These are phyloP conservation scores for Drosophila athabasca DNA, from an alignment of 1,140 invertebrate species.

Conservation along the genomic window DNA sequence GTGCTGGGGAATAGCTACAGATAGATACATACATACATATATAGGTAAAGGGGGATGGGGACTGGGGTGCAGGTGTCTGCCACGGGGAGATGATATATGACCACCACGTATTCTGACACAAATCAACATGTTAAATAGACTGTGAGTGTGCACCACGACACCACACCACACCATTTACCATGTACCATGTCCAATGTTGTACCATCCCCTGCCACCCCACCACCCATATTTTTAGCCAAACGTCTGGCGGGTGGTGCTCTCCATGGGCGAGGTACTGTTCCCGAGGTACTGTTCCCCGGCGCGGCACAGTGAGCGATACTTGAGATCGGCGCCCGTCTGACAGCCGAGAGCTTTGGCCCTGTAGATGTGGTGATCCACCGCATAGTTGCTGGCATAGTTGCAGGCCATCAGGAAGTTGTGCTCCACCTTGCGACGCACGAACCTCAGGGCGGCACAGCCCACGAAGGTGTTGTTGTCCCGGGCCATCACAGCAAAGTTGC, in stretches of 20 bases:
- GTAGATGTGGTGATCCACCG: constrained; percentile 43
- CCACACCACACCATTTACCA: too few relatives aligned
- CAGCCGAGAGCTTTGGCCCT: constrained; percentile 38
- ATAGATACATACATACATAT: too few relatives aligned
- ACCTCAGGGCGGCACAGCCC: constrained; percentile 57
- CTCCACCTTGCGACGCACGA: neutral
- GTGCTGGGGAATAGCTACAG: constrained; percentile 11
- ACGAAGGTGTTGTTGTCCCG: constrained; percentile 61
- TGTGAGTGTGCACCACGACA: constrained; percentile 29
- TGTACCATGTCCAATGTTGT: neutral
- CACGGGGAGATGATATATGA: constrained; percentile 67
- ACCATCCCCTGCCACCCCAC: neutral
- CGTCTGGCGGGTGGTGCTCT: constrained; percentile 16
- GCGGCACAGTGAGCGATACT: constrained; percentile 51
- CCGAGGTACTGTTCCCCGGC: constrained; percentile 40
- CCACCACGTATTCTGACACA: constrained; percentile 52
- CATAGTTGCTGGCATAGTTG: constrained; percentile 60
- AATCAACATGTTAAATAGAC: constrained; percentile 77
- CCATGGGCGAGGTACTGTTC: constrained; percentile 3
- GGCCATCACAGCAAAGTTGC: constrained; percentile 65
- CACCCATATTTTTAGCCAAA: constrained; percentile 24
- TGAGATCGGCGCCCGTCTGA: constrained; percentile 49
- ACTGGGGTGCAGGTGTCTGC: constrained; percentile 39
- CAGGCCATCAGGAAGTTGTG: constrained; percentile 59
- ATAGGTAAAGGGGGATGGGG: neutral